phyloP scores from a whole-genome alignment of 2,113 vertebrate species.

The Smithornis capensis region DNA sequence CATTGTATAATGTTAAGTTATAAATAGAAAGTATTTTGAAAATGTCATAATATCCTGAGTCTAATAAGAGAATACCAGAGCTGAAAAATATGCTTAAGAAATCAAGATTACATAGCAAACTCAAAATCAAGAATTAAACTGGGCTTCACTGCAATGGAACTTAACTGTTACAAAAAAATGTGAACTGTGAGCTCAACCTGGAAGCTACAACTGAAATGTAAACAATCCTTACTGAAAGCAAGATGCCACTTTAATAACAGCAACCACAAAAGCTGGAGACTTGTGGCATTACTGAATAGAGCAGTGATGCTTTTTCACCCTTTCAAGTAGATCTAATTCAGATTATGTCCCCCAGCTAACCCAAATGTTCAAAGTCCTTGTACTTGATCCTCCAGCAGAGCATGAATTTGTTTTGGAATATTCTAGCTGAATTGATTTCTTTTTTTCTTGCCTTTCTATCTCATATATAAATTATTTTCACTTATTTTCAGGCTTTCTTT shows the following conservation, averaged over 20 bases:
- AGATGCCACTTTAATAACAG: background rate
- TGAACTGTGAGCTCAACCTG: background rate
- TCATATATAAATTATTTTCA: background rate
- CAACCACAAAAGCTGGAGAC: background rate
- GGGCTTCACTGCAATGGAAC: background rate
- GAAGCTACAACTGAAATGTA: conserved; percentile 24
- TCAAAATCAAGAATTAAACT: conserved; percentile 16
- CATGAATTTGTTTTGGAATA: background rate
- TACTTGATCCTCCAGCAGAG: background rate
- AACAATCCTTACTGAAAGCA: background rate
- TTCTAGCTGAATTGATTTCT: background rate
- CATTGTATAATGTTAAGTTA: conserved; percentile 37
- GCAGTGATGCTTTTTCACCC: background rate
- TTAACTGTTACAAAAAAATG: background rate
- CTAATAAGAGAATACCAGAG: conserved; percentile 27
- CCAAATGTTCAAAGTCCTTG: background rate
- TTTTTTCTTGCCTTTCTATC: background rate
- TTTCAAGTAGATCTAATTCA: conserved; percentile 10
- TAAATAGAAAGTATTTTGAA: conserved; percentile 53
- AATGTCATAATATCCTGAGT: conserved; percentile 35
- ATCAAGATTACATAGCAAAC: conserved; percentile 27
- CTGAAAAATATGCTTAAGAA: conserved; percentile 38
- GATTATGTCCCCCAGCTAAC: background rate
- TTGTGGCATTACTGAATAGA: background rate
- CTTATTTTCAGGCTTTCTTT: background rate